These are phyloP conservation scores for Cladorhizidae sp. DNA, from an alignment of 37 sponge, comb jelly and placozoan genomes.

Conservation along the genomic window DNA sequence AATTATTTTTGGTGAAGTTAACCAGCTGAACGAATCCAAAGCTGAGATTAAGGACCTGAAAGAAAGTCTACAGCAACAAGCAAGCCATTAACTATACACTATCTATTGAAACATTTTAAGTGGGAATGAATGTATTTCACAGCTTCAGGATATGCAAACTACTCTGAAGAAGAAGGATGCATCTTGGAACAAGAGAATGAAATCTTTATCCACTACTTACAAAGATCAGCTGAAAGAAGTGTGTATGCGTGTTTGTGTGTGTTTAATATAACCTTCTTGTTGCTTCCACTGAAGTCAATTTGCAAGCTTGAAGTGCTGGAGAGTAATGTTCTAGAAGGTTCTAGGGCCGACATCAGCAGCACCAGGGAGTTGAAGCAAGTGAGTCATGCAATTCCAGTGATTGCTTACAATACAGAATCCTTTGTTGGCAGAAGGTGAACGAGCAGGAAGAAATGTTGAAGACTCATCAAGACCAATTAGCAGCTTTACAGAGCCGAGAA, in stretches of 20 bases:
- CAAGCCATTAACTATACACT: neutral
- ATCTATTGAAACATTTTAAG: neutral
- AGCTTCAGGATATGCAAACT: slow-evolving; percentile 44
- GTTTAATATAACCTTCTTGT: no score
- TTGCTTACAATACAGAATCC: no score
- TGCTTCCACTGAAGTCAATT: slow-evolving; percentile 11
- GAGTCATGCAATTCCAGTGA: no score
- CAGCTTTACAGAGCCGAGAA: slow-evolving; percentile 7
- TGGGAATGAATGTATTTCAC: neutral
- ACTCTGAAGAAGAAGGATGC: slow-evolving; percentile 52
- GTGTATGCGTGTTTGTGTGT: neutral
- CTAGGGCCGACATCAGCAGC: slow-evolving; percentile 8
- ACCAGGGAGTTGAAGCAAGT: neutral
- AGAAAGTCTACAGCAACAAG: slow-evolving; percentile 28
- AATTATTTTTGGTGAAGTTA: slow-evolving; percentile 4
- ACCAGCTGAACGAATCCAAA: slow-evolving; percentile 3
- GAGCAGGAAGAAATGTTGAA: slow-evolving; percentile 26
- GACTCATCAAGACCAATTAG: neutral
- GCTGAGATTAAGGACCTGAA: slow-evolving; percentile 45
- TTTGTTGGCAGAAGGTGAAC: slow-evolving; percentile 45
- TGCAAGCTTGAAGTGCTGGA: slow-evolving; percentile 19
- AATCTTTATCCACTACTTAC: slow-evolving; percentile 20
- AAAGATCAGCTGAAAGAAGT: slow-evolving; percentile 56
- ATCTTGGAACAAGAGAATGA: slow-evolving; percentile 56
- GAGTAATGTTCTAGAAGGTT: neutral